phyloP scores from a whole-genome alignment of 1,140 invertebrate species.

The Zaprionus lachaisei region DNA sequence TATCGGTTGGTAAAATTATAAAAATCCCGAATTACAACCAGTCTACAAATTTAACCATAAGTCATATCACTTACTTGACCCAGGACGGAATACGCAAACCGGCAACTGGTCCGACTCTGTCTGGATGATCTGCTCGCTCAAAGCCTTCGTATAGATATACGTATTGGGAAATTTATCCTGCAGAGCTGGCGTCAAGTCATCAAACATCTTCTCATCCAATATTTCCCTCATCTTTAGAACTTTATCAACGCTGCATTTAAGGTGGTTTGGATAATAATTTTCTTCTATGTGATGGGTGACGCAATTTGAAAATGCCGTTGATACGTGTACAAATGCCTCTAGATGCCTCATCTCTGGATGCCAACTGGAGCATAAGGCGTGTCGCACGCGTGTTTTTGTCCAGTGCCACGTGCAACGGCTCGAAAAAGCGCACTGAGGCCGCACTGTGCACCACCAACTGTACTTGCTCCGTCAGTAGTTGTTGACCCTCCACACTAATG shows the following conservation, averaged over 20 bases:
- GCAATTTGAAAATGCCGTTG: constrained; percentile 90
- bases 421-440: constrained; percentile 93
- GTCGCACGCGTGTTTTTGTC: constrained; percentile 87
- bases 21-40: too few species aligned
- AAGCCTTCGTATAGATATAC: constrained; percentile 92
- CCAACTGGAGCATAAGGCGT: constrained; percentile 85
- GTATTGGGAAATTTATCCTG: constrained; percentile 91
- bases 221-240: constrained; percentile 85
- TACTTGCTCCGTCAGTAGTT: constrained; percentile 83
- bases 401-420: constrained; percentile 88
- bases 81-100: constrained; percentile 89
- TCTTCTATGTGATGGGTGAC: constrained; percentile 87
- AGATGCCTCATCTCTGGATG: constrained; percentile 87
- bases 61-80: too few species aligned
- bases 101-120: constrained; percentile 89
- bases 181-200: constrained; percentile 88
- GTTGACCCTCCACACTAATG: constrained; percentile 86
- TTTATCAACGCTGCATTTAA: constrained; percentile 87
- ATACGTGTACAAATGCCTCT: constrained; percentile 87
- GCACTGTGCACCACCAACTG: constrained; percentile 93
- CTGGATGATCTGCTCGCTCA: constrained; percentile 90
- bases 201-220: constrained; percentile 86
- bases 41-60: too few species aligned
- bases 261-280: constrained; percentile 89
- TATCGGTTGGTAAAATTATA: too few species aligned